These are phyloP conservation scores for Chondrilla cf. caribensis DNA, from an alignment of 37 sponge, comb jelly and placozoan species.

Conservation along the genomic window DNA sequence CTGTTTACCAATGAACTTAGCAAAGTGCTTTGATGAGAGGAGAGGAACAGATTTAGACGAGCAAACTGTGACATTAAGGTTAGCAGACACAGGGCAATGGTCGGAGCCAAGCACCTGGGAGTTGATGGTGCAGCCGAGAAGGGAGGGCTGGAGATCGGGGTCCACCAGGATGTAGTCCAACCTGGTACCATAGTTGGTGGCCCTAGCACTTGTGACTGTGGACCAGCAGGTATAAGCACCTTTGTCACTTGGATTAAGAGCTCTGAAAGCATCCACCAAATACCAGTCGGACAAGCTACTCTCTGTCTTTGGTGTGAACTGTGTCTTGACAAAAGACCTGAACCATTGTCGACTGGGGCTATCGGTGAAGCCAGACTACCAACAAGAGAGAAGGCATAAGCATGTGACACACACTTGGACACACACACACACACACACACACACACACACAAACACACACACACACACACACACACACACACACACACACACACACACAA, in stretches of 20 bases:
- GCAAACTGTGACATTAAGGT: conserved; percentile 26
- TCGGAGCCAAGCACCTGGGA: conserved; percentile 78
- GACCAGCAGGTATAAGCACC: conserved; percentile 93
- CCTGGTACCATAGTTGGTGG: conserved; percentile 88
- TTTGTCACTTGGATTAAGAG: conserved; percentile 47
- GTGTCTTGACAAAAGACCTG: background rate
- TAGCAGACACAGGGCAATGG: conserved; percentile 86
- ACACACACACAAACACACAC: too few species aligned
- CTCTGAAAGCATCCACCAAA: conserved; percentile 77
- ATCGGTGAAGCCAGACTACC: background rate
- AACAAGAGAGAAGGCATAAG: too few species aligned
- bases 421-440: too few species aligned
- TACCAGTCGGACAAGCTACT: too few species aligned
- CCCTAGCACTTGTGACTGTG: conserved; percentile 61
- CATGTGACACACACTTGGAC: background rate
- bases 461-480: too few species aligned
- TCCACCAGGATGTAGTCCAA: conserved; percentile 79
- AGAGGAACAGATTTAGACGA: conserved; percentile 39
- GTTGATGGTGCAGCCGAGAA: conserved; percentile 35
- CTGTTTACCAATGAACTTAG: conserved; percentile 68
- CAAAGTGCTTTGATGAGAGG: conserved; percentile 51
- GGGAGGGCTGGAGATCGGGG: background rate
- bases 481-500: too few species aligned
- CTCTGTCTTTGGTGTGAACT: too few species aligned
- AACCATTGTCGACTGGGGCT: background rate